These are phyloP conservation scores for Prunella strophiata DNA, from an alignment of 2,797 vertebrate species.

Conservation along the genomic window DNA sequence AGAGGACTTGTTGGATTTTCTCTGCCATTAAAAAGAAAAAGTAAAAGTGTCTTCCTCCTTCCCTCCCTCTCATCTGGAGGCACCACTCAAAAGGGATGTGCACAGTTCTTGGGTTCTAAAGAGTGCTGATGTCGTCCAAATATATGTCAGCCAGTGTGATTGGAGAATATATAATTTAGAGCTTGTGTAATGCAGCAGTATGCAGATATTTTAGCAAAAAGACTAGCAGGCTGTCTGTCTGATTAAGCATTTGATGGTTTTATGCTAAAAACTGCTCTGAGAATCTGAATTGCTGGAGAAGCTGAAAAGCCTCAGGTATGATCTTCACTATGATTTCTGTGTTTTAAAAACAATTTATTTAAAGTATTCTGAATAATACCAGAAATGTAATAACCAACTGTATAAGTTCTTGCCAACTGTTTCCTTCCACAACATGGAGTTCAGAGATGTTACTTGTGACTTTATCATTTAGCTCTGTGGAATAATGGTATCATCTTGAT, in stretches of 20 bases:
- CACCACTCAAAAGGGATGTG: background rate
- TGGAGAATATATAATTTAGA: background rate
- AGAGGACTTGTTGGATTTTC: conserved; percentile 74
- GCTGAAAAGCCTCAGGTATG: background rate
- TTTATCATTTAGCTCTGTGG: background rate
- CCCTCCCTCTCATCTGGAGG: background rate
- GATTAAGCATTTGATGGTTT: background rate
- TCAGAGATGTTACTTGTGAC: background rate
- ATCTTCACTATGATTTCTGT: background rate
- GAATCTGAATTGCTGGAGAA: background rate
- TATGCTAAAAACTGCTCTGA: background rate
- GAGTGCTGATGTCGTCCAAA: background rate
- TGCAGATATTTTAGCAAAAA: background rate
- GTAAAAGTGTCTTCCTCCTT: background rate
- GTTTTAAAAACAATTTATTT: background rate
- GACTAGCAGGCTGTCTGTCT: background rate
- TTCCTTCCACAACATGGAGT: background rate
- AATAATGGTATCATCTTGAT: background rate
- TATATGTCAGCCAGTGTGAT: background rate
- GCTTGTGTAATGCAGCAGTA: background rate
- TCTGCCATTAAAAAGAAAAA: conserved; percentile 63
- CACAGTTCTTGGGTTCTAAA: background rate
- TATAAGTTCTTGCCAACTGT: background rate
- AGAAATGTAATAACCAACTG: background rate
- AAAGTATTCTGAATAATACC: background rate